Percentiles rank a stretch among this genome's conserved stretches.
phyloP scores from a whole-genome alignment of 2,797 vertebrate species.

The Garrulus glandarius region DNA sequence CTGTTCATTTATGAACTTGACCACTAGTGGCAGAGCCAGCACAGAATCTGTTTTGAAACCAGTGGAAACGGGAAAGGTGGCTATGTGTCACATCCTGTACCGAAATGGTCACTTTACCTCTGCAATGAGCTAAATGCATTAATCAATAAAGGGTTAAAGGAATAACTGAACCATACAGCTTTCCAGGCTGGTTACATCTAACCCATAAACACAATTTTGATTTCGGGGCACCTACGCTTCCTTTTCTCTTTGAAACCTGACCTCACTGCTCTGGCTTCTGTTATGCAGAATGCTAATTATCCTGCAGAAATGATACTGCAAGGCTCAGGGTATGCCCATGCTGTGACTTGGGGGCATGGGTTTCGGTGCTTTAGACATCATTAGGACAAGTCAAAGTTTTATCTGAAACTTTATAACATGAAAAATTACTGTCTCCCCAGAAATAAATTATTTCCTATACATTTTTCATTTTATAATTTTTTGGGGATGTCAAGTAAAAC shows the following conservation, averaged over 20 bases:
- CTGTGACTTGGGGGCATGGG: not conserved
- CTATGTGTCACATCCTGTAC: not conserved
- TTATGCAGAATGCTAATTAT: conserved; percentile 13
- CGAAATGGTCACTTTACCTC: not conserved
- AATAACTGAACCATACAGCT: not conserved
- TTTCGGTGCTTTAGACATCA: not conserved
- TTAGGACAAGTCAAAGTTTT: not conserved
- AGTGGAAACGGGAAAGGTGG: not conserved
- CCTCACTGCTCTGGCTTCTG: not conserved
- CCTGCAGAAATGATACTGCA: not conserved
- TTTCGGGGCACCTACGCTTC: not conserved
- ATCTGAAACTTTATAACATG: conserved; percentile 8
- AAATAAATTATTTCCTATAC: conserved; percentile 33
- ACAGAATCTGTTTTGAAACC: not conserved
- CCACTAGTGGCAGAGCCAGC: not conserved
- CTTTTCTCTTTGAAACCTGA: conserved; percentile 32
- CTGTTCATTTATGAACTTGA: not conserved
- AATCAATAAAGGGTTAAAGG: not conserved
- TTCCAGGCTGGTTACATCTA: not conserved
- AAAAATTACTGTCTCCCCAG: conserved; percentile 18
- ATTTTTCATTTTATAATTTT: conserved; percentile 51
- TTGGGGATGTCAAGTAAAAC: not conserved
- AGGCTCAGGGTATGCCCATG: not conserved
- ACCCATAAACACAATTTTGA: not conserved
- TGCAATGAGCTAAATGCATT: not conserved